A percentile compares a stretch with the other conserved stretches of the same genome.
phyloP scores from a whole-genome alignment of 2,113 vertebrate genomes.

The Hydrochoerus hydrochaeris region DNA sequence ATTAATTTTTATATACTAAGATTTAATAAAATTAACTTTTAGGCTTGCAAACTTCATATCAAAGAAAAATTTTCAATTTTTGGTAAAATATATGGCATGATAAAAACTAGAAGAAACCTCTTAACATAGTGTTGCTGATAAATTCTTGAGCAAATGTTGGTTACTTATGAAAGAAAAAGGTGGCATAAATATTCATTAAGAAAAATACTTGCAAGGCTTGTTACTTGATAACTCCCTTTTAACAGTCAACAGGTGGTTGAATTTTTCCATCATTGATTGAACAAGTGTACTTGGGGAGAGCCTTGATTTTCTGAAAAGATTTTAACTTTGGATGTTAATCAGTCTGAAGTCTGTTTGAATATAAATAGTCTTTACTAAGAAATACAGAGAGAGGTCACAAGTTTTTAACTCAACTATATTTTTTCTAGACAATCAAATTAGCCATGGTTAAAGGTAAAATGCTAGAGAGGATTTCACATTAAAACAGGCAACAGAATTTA shows the following conservation, averaged over 20 bases:
- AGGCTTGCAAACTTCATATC: not conserved
- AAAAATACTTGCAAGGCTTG: not conserved
- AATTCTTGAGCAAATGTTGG: not conserved
- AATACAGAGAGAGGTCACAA: not conserved
- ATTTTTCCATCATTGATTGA: not conserved
- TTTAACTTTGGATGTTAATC: conserved; percentile 1
- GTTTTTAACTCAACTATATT: not conserved
- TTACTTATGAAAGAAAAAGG: not conserved
- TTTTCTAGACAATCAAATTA: not conserved
- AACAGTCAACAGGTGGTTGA: not conserved
- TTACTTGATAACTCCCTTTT: not conserved
- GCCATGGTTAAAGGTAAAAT: not conserved
- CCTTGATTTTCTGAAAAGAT: not conserved
- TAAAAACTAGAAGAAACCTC: not conserved
- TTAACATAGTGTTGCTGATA: not conserved
- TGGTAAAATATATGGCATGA: not conserved
- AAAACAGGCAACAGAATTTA: not conserved
- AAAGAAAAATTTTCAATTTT: not conserved
- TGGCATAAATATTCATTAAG: not conserved
- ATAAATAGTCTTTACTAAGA: not conserved
- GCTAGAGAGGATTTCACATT: not conserved
- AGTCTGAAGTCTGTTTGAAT: not conserved
- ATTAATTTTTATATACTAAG: not conserved
- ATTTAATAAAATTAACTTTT: not conserved
- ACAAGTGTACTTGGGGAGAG: not conserved